Evolutionary conservation across 2,888 invertebrate genomes (phyloP), one percentile per base, ranked within the genome.

Genomic region (Ochlodes sylvanus): DNA sequence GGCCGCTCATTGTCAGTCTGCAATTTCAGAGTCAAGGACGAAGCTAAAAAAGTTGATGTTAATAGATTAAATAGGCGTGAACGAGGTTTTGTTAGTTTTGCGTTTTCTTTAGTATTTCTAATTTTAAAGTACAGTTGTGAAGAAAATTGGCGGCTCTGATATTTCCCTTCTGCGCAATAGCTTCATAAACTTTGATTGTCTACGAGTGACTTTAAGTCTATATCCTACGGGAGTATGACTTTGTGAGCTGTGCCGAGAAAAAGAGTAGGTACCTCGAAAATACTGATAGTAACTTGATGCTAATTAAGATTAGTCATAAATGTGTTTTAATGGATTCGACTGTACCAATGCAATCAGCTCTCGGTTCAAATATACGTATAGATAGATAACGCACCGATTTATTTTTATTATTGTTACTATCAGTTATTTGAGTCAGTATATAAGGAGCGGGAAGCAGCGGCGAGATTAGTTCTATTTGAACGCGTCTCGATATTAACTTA

Each of bases 391-490:
- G 19, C 27, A 61, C 42, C 52, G 54, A 60, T 66, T 66, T 66
- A 52, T 54, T 67, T 61, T 67, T 67, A 61, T 55, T 67, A 61
- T 67, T 44, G 61, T 67, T 67, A 61, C 61, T 61, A 67, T 67
- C 67, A 64, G 55, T 55, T 55, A 42, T 56, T 65, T 47, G 32
- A 55, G 57, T 58, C 58, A 38, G 63, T 63, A 67, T 67, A 67
- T 67, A 67, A 67, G 55, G 42, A 32, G 55, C 41, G 17, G 12
- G 55, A 61, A 42, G 55, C 19, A 19, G 15, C 54, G 34, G 14
- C 27, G 34, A 61, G 42, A 61, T 55, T 47, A 67, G 67, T 67
- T 61, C 55, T 19, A 15, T 67, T 67, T 10, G 55, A 56, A 55
- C 61, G 27, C 44, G 5, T 19, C 19, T 44, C n/a, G 15, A 34